Percentiles rank a stretch among this genome's conserved stretches.
These are phyloP conservation scores for Leucoraja ocellata DNA, from an alignment of 2,797 vertebrate genomes.

Conservation along the genomic window DNA sequence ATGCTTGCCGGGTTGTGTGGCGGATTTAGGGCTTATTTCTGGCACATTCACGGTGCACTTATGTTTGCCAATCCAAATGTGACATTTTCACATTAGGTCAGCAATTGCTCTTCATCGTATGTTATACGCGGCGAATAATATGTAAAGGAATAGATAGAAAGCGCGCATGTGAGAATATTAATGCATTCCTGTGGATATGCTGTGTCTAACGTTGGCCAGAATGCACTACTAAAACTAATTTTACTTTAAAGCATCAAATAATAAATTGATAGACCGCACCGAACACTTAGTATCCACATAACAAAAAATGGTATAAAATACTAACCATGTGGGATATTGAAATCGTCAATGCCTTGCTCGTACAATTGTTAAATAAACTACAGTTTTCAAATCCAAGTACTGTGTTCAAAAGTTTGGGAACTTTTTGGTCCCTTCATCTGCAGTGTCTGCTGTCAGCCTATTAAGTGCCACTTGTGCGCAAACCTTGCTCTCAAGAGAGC, in stretches of 20 bases:
- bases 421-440: not conserved
- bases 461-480: not conserved
- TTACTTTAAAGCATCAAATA: not conserved
- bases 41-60: not conserved
- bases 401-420: not conserved
- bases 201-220: not conserved
- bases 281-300: not conserved
- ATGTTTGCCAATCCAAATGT: not conserved
- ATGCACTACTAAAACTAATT: not conserved
- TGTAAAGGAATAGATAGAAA: not conserved
- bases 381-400: not conserved
- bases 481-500: constrained; percentile 11
- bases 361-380: not conserved
- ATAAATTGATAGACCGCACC: not conserved
- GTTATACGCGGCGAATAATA: too few relatives aligned
- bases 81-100: not conserved
- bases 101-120: too few relatives aligned
- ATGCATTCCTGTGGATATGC: not conserved
- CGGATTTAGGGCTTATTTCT: not conserved
- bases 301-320: not conserved
- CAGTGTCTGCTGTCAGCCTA: constrained; percentile 4
- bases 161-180: not conserved
- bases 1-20: not conserved
- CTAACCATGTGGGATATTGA: not conserved
- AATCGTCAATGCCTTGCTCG: not conserved